A percentile compares a stretch with the other conserved stretches of the same genome.
phyloP scores from a whole-genome alignment of 92 coral and sea anemone species.

The Parazoanthus swiftii region DNA sequence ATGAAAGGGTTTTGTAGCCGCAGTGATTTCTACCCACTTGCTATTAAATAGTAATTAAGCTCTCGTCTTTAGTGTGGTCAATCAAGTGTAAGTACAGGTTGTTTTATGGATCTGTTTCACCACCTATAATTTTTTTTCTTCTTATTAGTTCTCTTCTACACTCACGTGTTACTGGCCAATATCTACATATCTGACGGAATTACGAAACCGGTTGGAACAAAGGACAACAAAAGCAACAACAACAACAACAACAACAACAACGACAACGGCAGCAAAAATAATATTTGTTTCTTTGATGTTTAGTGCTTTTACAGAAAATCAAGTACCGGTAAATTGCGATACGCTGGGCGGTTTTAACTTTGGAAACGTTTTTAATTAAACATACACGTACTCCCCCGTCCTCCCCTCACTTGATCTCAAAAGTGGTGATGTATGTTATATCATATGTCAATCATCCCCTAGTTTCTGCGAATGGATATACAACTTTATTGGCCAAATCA shows the following conservation, averaged over 20 bases:
- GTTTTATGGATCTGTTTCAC: background rate
- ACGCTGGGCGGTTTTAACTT: background rate
- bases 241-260: background rate
- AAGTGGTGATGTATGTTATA: background rate
- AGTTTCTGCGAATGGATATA: background rate
- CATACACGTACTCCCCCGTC: no score
- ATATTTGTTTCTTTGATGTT: background rate
- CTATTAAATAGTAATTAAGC: background rate
- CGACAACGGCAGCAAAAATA: background rate
- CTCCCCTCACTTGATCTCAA: background rate
- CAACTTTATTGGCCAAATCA: background rate
- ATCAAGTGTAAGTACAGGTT: background rate
- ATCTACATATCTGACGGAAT: background rate
- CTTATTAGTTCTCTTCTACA: no score
- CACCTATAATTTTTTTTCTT: no score
- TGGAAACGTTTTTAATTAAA: no score
- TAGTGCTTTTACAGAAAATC: background rate
- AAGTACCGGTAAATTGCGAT: background rate
- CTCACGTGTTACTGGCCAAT: background rate
- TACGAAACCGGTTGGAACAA: background rate
- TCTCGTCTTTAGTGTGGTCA: background rate
- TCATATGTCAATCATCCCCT: background rate
- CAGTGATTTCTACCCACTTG: background rate
- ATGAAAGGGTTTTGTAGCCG: background rate
- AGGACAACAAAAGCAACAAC: background rate